A percentile compares a stretch with the other conserved stretches of the same genome.
Conservation (phyloP, 1,140 invertebrate species). For the Archegozetes longisetosus region DNA sequence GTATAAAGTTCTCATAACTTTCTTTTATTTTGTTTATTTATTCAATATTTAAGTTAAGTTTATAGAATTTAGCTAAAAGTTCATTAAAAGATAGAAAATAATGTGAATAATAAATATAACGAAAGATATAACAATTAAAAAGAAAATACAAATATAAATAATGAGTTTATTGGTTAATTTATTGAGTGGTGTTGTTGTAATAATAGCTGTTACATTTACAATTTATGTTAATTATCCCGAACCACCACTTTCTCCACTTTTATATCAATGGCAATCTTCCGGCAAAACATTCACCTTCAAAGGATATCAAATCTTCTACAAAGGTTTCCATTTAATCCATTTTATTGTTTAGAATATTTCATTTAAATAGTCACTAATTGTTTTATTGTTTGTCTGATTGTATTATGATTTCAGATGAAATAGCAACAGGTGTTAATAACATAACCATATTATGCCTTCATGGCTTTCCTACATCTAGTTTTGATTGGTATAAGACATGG, state of each 20-base stretch:
- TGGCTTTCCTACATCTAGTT: slow-evolving; percentile 31
- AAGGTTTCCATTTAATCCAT: slow-evolving; percentile 19
- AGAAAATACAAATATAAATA: neutral
- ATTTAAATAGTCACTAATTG: neutral
- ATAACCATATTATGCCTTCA: slow-evolving; percentile 27
- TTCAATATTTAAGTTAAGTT: no score
- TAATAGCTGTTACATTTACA: slow-evolving; percentile 17
- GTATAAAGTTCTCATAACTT: no score
- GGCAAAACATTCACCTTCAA: slow-evolving; percentile 17
- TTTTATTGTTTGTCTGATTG: slow-evolving; percentile 14
- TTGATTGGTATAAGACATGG: slow-evolving; percentile 27
- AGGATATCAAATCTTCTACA: slow-evolving; percentile 24
- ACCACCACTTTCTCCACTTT: slow-evolving; percentile 20
- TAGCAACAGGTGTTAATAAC: slow-evolving; percentile 8
- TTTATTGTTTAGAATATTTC: neutral
- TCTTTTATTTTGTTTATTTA: no score
- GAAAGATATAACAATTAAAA: no score
- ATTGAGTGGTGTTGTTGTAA: slow-evolving; percentile 18
- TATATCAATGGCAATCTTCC: slow-evolving; percentile 22
- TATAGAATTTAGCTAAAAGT: no score
- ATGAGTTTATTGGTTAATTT: neutral
- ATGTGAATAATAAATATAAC: no score
- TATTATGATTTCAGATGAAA: slow-evolving; percentile 10
- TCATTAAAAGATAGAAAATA: no score
- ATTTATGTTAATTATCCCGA: slow-evolving; percentile 22